Evolutionary conservation across 2,888 invertebrate species (phyloP).

Genomic region (Camponotus fellah): DNA sequence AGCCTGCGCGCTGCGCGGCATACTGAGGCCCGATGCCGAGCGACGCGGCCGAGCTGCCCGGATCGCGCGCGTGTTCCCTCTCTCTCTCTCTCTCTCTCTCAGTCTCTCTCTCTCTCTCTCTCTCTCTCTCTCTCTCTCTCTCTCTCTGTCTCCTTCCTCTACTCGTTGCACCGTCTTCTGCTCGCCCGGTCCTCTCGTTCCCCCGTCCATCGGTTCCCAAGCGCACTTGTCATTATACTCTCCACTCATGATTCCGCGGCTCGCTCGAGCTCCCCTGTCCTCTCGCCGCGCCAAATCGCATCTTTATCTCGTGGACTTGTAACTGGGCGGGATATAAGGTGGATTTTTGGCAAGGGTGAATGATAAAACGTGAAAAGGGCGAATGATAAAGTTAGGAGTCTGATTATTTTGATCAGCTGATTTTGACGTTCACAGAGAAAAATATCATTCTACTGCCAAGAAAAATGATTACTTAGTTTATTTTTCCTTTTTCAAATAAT

Average conservation of each 20-base stretch:
- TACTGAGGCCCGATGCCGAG: conserved; percentile 77
- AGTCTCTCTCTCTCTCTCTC: not conserved
- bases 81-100: conserved; percentile 52
- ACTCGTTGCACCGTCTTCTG: not conserved
- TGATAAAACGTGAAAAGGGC: not conserved
- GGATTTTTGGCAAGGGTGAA: not conserved
- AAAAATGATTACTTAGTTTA: too few relatives aligned
- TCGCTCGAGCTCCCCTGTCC: not conserved
- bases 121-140: conserved; percentile 25
- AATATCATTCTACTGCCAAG: too few relatives aligned
- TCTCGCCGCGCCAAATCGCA: not conserved
- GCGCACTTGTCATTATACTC: conserved; percentile 46
- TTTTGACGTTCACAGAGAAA: not conserved
- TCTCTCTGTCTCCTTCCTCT: conserved; percentile 29
- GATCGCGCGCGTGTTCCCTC: conserved; percentile 61
- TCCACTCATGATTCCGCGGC: conserved; percentile 26
- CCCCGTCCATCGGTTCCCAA: not conserved
- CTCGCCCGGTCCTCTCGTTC: not conserved
- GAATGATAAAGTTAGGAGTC: not conserved
- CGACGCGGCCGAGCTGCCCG: conserved; percentile 74
- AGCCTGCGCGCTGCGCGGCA: conserved; percentile 85
- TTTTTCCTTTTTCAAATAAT: too few relatives aligned
- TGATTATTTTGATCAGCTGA: not conserved
- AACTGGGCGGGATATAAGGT: not conserved
- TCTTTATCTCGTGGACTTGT: not conserved